phyloP scores from a whole-genome alignment of 2,888 invertebrate genomes.

The Rutpela maculata region DNA sequence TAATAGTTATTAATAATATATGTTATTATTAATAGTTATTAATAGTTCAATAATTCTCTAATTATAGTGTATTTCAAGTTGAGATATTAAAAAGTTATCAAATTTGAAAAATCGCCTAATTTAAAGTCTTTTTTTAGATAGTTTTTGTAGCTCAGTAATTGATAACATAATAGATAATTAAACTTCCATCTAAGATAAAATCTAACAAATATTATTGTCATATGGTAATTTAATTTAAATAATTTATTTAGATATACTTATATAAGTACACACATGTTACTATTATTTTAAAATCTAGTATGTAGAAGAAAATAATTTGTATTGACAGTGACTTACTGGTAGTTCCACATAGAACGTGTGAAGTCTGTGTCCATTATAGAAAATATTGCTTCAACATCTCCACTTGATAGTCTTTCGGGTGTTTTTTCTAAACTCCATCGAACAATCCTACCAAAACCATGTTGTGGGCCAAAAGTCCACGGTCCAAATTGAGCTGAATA shows the following conservation, averaged over 20 bases:
- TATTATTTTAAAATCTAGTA: neutral
- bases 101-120: too few species aligned
- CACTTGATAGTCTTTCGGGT: slow-evolving; percentile 91
- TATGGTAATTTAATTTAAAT: neutral
- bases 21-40: too few species aligned
- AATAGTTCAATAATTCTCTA: too few species aligned
- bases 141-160: too few species aligned
- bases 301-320: neutral
- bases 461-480: slow-evolving; percentile 96
- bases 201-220: too few species aligned
- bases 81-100: too few species aligned
- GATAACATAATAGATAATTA: too few species aligned
- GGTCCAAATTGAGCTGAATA: slow-evolving; percentile 93
- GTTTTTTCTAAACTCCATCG: slow-evolving; percentile 94
- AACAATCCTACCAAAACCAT: slow-evolving; percentile 95
- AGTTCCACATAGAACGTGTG: slow-evolving; percentile 95
- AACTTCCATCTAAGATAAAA: too few species aligned
- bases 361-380: slow-evolving; percentile 94
- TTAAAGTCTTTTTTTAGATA: too few species aligned
- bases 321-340: slow-evolving; percentile 79
- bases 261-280: neutral
- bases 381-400: slow-evolving; percentile 94
- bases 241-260: too few species aligned
- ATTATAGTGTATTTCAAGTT: too few species aligned
- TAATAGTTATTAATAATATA: too few species aligned